phyloP scores from a whole-genome alignment of 2,888 invertebrate genomes.

The Xylota sylvarum region DNA sequence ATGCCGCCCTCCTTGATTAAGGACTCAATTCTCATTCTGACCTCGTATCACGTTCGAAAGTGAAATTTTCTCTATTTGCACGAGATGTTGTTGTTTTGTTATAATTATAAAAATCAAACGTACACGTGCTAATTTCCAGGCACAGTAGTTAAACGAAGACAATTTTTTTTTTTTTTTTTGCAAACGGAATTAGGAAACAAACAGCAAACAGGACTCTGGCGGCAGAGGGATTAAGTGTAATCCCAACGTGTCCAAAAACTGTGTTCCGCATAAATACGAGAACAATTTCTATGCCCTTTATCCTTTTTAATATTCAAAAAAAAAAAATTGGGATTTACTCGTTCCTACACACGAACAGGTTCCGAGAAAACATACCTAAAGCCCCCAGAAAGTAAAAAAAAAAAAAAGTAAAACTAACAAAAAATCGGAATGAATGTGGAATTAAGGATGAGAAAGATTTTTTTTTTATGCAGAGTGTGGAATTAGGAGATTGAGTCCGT shows the following conservation, averaged over 20 bases:
- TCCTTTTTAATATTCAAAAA: constrained; percentile 75
- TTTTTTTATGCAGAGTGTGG: constrained; percentile 47
- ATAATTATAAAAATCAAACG: constrained; percentile 62
- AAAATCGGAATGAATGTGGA: constrained; percentile 60
- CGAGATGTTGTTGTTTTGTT: constrained; percentile 15
- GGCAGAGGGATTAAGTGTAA: constrained; percentile 59
- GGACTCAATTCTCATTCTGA: constrained; percentile 62
- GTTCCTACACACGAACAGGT: constrained; percentile 39
- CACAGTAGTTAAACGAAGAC: constrained; percentile 26
- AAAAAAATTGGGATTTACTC: constrained; percentile 56
- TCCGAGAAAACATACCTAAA: constrained; percentile 30
- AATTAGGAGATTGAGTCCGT: constrained; percentile 72
- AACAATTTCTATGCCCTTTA: constrained; percentile 65
- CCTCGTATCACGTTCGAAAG: constrained; percentile 60
- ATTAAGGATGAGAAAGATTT: constrained; percentile 64
- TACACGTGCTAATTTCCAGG: constrained; percentile 68
- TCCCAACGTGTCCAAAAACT: constrained; percentile 71
- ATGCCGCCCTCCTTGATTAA: constrained; percentile 55
- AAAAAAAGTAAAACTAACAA: constrained; percentile 36
- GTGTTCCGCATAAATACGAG: constrained; percentile 53
- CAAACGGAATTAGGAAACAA: constrained; percentile 51
- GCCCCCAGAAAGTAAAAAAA: constrained; percentile 50
- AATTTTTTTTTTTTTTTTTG: too few relatives aligned
- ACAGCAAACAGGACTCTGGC: constrained; percentile 33
- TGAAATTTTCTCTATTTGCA: constrained; percentile 33